Evolutionary conservation across 2,797 vertebrate genomes (phyloP), one percentile per base, ranked within the genome.

Genomic region (Okamejei kenojei): DNA sequence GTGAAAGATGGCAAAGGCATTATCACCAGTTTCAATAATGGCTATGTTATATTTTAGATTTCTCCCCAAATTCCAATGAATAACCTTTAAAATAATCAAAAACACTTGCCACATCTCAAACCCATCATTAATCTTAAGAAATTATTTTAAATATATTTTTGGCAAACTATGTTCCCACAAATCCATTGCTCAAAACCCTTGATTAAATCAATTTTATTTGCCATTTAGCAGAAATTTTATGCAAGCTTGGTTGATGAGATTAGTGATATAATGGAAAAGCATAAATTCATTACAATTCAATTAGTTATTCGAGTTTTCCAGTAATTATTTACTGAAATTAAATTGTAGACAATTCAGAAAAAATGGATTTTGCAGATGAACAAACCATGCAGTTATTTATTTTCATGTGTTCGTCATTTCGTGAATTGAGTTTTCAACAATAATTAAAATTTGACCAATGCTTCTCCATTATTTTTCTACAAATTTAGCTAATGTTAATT

Each of bases 381-480:
- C 17, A 88, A 68, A 88, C 17, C 15, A 1, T 68, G 17, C 21
- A n/a, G 58, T 86, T 65, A 88, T 79, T 17, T 8, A 88, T 88
- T 35, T 88, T 88, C 82, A 86, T 63, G 63, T 11, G n/a, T 38
- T 92, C 11, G 9, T 13, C 23, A 73, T 58, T 73, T 45, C 38
- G 0, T 26, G 26, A 76, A 0, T n/a, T 26, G 23, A n/a, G n/a
- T 78, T 78, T 54, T 26, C 35, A 63, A 63, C 3, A n/a, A 23
- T 8, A 54, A 73, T 76, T 92, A 4, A 76, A 74, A 76, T 76
- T 92, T 3, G 95, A 97, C 94, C 95, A 94, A 92, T 97, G 94
- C 95, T 95, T 97, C 97, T 97, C 96, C 96, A 96, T 96, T 97
- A 96, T 96, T 96, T 95, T 95, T 65, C 54, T 94, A 95, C 58